Conservation (phyloP, 64 coral and sea anemone genomes). For the Pocillopora damicornis region DNA sequence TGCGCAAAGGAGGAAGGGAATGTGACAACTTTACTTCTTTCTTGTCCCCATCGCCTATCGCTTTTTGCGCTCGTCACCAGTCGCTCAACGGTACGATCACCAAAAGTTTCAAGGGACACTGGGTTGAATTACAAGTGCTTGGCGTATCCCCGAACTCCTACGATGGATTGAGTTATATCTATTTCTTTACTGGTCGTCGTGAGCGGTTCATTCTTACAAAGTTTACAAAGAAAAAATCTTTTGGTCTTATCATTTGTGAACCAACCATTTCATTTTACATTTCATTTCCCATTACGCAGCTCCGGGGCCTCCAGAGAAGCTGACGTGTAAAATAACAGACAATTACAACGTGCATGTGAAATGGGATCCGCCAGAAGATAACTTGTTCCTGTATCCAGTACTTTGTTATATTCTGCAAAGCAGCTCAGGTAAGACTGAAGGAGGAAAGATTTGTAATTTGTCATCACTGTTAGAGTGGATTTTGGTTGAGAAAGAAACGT, state of each 20-base stretch:
- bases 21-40: too few relatives aligned
- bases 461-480: too few relatives aligned
- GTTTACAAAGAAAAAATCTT: background rate
- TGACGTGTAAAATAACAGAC: slow-evolving; percentile 54
- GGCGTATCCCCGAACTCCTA: too few relatives aligned
- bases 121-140: too few relatives aligned
- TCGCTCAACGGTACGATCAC: too few relatives aligned
- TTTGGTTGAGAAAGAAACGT: too few relatives aligned
- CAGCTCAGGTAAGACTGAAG: slow-evolving; percentile 59
- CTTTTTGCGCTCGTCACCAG: too few relatives aligned
- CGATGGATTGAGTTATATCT: too few relatives aligned
- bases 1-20: too few relatives aligned
- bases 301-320: slow-evolving; percentile 76
- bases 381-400: slow-evolving; percentile 75
- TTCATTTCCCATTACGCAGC: slow-evolving; percentile 36
- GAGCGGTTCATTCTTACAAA: background rate
- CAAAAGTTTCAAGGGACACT: too few relatives aligned
- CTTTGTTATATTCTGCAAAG: slow-evolving; percentile 63
- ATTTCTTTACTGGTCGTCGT: too few relatives aligned
- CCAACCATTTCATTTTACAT: background rate
- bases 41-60: too few relatives aligned
- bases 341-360: slow-evolving; percentile 51
- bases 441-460: background rate
- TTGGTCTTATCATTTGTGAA: background rate
- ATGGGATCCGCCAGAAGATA: slow-evolving; percentile 73